A percentile compares a stretch with the other conserved stretches of the same genome.
phyloP scores from a whole-genome alignment of 2,797 vertebrate genomes.

The Lagocephalus sceleratus region DNA sequence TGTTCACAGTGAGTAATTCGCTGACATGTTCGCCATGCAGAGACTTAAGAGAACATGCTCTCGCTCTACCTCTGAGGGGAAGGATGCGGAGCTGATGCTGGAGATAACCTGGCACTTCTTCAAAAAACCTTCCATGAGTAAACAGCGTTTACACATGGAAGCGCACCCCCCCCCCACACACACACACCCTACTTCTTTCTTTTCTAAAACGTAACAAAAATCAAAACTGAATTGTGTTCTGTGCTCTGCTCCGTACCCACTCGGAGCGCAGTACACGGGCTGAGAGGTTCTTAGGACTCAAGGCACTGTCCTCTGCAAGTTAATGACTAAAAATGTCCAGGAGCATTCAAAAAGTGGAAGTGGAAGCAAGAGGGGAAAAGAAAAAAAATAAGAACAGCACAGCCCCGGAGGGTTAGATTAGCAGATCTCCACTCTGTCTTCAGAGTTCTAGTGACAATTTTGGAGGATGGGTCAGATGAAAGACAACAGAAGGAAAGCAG shows the following conservation, averaged over 20 bases:
- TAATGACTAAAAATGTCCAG: constrained; percentile 67
- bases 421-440: constrained; percentile 54
- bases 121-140: constrained; percentile 66
- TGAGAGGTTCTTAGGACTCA: constrained; percentile 54
- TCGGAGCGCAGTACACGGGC: constrained; percentile 48
- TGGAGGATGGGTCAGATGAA: constrained; percentile 78
- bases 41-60: constrained; percentile 60
- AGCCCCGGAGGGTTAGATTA: constrained; percentile 65
- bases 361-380: constrained; percentile 47
- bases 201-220: constrained; percentile 49
- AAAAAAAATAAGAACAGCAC: constrained; percentile 31
- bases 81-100: constrained; percentile 49
- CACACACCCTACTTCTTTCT: constrained; percentile 2
- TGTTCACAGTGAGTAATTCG: constrained; percentile 73
- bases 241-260: constrained; percentile 44
- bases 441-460: constrained; percentile 74
- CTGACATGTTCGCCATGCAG: constrained; percentile 72
- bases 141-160: constrained; percentile 67
- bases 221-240: constrained; percentile 54
- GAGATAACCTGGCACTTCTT: constrained; percentile 68
- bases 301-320: constrained; percentile 58
- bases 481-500: constrained; percentile 75
- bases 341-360: constrained; percentile 58
- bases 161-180: background rate
- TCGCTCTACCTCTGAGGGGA: constrained; percentile 62